Evolutionary conservation across 2,797 vertebrate species (phyloP).

Genomic region (Crotalus adamanteus): DNA sequence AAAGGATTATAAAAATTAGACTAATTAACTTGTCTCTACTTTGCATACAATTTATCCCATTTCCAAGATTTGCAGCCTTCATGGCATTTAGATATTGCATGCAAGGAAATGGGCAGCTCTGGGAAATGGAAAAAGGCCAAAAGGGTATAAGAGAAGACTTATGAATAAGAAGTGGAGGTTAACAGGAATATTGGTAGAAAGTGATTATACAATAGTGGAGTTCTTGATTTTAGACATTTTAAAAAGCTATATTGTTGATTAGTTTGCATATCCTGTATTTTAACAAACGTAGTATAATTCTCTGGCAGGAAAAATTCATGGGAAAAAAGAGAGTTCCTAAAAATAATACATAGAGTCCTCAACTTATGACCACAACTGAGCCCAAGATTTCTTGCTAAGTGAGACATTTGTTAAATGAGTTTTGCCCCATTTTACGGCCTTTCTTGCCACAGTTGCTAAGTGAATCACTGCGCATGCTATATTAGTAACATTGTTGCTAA

Average conservation of each 20-base stretch:
- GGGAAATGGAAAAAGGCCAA: neutral
- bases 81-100: neutral
- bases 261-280: neutral
- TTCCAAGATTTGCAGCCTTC: slow-evolving; percentile 21
- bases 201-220: neutral
- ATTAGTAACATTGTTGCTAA: no score
- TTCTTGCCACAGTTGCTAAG: no score
- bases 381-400: no score
- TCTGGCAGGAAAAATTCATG: neutral
- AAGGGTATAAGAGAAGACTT: neutral
- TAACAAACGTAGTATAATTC: neutral
- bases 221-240: neutral
- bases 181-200: neutral
- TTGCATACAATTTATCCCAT: slow-evolving; percentile 18
- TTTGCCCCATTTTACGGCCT: no score
- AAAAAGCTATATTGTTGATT: neutral
- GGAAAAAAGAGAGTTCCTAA: neutral
- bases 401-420: no score
- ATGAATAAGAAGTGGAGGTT: neutral
- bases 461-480: no score
- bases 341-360: no score
- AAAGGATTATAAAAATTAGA: slow-evolving; percentile 32
- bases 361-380: no score
- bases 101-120: neutral
- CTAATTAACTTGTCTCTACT: slow-evolving; percentile 17